phyloP scores from a whole-genome alignment of 2,888 invertebrate species.

The Didymodactylos carnosus region DNA sequence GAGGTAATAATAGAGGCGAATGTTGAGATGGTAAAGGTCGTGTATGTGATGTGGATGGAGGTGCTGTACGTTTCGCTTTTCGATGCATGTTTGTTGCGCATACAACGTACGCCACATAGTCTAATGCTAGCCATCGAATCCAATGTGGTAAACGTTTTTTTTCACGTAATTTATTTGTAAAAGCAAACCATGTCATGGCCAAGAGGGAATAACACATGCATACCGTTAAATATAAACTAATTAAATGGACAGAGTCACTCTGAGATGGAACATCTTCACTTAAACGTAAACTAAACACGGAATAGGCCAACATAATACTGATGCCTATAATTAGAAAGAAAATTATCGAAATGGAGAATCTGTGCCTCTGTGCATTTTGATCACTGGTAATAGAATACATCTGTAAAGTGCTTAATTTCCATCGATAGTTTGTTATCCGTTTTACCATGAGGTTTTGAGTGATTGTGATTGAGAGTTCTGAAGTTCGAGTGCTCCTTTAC shows the following conservation, averaged over 20 bases:
- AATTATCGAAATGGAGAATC: too few relatives aligned
- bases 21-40: neutral
- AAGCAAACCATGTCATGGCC: slow-evolving; percentile 14
- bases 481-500: too few relatives aligned
- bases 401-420: too few relatives aligned
- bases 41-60: neutral
- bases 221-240: slow-evolving; percentile 11
- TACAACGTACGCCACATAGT: neutral
- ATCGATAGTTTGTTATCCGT: too few relatives aligned
- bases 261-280: slow-evolving; percentile 14
- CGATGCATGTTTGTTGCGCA: neutral
- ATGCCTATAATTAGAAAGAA: neutral
- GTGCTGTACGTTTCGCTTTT: neutral
- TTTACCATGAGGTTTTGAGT: too few relatives aligned
- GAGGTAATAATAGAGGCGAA: neutral
- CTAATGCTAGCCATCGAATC: neutral
- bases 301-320: slow-evolving; percentile 14
- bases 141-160: slow-evolving; percentile 3
- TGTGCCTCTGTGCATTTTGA: too few relatives aligned
- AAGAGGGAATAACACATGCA: slow-evolving; percentile 12
- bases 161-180: slow-evolving; percentile 9
- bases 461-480: too few relatives aligned
- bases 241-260: slow-evolving; percentile 7
- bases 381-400: too few relatives aligned
- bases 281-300: slow-evolving; percentile 10